Evolutionary conservation across 2,797 vertebrate genomes (phyloP), one percentile per base, ranked within the genome.

Genomic region (Pterois miles): DNA sequence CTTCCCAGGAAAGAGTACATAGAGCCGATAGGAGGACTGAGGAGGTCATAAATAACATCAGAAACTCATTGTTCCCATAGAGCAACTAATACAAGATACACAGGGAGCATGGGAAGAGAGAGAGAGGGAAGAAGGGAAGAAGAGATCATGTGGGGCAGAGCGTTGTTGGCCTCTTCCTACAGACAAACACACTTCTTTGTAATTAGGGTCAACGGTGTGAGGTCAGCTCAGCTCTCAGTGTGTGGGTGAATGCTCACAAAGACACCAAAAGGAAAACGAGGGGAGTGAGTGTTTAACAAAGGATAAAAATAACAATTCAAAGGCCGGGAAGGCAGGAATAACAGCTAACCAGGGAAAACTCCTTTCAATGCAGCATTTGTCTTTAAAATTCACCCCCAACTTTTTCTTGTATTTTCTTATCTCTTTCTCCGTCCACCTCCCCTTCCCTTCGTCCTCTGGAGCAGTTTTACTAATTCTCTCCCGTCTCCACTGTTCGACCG

Each of bases 201-300:
- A 86, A 86, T 89, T 82, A 82, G 82, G 85, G 84, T 85, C 80
- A 87, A 82, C 31, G 11, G 34, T 78, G 48, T 58, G 78, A 80
- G 82, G 83, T 87, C 74, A 72, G 43, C 48, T 81, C 34, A 70
- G 78, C 66, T 71, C 78, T 81, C 38, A 46, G 34, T 83, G 78
- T 81, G 74, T 86, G 78, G 72, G 58, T 69, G 46, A 73, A 46
- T 48, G 52, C 80, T 83, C 58, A 71, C 58, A 50, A 54, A 72
- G 50, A 80, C 50, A 58, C 56, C 8, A 27, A 57, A 64, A 56
- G 53, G 36, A 77, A n/a, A 33, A 59, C 63, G 2, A 68, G 25
- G 23, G 53, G 34, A 22, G 59, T 23, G 27, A 68, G 33, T 25
- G 65, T 70, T 68, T 31, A 65, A 60, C 48, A 66, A 74, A 72